Evolutionary conservation across 1,140 invertebrate species (phyloP).

Genomic region (Pseudomyrmex pallidus): DNA sequence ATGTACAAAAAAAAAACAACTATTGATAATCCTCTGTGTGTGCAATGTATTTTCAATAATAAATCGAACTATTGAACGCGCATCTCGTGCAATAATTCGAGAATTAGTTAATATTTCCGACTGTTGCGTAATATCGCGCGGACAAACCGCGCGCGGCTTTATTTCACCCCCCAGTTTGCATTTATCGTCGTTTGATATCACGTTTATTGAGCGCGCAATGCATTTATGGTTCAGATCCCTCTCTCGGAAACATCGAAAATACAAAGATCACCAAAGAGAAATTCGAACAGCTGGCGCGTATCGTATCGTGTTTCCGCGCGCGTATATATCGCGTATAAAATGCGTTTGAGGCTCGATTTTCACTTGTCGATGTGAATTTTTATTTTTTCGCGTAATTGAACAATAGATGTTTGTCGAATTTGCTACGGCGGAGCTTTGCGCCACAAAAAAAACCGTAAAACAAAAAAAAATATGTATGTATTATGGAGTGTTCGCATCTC

Average conservation of each 20-base stretch:
- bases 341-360: slow-evolving; percentile 50
- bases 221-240: background rate
- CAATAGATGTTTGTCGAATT: slow-evolving; percentile 39
- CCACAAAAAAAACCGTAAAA: background rate
- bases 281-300: slow-evolving; percentile 29
- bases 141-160: slow-evolving; percentile 1
- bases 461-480: background rate
- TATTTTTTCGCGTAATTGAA: slow-evolving; percentile 40
- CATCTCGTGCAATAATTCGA: too few relatives aligned
- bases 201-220: background rate
- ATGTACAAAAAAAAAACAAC: too few relatives aligned
- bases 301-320: slow-evolving; percentile 36
- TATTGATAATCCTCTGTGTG: too few relatives aligned
- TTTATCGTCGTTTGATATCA: slow-evolving; percentile 45
- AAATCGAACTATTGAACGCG: too few relatives aligned
- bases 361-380: slow-evolving; percentile 23
- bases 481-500: background rate
- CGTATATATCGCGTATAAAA: slow-evolving; percentile 38
- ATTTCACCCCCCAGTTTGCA: slow-evolving; percentile 8
- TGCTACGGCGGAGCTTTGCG: background rate
- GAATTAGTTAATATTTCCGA: slow-evolving; percentile 8
- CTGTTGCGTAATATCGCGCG: slow-evolving; percentile 3
- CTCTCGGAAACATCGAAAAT: slow-evolving; percentile 34
- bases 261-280: slow-evolving; percentile 51
- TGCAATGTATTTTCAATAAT: too few relatives aligned